phyloP scores from a whole-genome alignment of 2,113 vertebrate species.

The Cavia aperea region DNA sequence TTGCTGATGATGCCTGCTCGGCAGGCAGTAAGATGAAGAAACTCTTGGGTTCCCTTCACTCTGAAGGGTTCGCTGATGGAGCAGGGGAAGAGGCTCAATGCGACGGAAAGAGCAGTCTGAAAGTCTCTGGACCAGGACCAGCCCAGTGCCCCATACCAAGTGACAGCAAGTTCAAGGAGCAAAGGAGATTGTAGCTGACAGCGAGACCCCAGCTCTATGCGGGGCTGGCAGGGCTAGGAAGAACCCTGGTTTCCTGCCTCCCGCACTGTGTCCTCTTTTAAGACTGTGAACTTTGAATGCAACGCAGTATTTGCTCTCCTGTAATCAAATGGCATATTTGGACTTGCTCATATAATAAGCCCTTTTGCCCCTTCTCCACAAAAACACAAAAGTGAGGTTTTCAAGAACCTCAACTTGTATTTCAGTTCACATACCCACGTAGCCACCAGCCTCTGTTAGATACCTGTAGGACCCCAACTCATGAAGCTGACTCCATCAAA shows the following conservation, averaged over 20 bases:
- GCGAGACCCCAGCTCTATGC: background rate
- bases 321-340: background rate
- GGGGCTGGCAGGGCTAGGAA: conserved; percentile 19
- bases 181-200: background rate
- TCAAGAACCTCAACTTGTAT: conserved; percentile 7
- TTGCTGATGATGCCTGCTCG: background rate
- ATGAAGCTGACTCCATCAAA: conserved; percentile 27
- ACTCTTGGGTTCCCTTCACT: background rate
- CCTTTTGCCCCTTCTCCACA: conserved; percentile 40
- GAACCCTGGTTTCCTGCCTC: conserved; percentile 21
- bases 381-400: conserved; percentile 41
- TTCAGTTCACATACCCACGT: background rate
- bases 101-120: background rate
- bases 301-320: background rate
- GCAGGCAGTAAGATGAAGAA: background rate
- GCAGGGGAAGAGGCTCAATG: background rate
- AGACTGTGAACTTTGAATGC: conserved; percentile 9
- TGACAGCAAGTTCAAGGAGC: background rate
- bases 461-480: conserved; percentile 23
- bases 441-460: conserved; percentile 47
- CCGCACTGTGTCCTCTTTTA: background rate
- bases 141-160: background rate
- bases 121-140: background rate
- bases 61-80: background rate
- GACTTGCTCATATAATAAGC: background rate